Percentiles rank a stretch among this genome's conserved stretches.
Evolutionary conservation across 2,888 invertebrate species (phyloP).

Genomic region (Sepioteuthis lessoniana): DNA sequence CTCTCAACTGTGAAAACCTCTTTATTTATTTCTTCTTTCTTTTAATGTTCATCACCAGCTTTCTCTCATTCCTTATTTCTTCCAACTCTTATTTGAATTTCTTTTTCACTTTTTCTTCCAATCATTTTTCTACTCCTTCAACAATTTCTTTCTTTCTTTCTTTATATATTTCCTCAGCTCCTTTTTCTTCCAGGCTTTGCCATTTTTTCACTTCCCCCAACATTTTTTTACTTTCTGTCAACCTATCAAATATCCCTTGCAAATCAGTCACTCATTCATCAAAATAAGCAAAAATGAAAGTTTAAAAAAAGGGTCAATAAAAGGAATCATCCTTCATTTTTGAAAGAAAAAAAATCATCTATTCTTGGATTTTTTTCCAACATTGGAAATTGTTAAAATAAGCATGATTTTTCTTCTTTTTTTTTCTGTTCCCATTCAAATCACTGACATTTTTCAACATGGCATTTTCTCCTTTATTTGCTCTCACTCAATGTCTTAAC

Average conservation of each 20-base stretch:
- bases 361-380: background rate
- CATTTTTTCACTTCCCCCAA: background rate
- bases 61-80: background rate
- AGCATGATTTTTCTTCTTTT: background rate
- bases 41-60: background rate
- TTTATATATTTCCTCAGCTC: background rate
- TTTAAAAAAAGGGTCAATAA: background rate
- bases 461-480: background rate
- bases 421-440: background rate
- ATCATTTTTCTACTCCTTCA: background rate
- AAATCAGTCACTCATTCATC: background rate
- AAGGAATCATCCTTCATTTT: background rate
- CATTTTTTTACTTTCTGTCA: background rate
- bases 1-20: no score
- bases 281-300: background rate
- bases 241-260: slow-evolving; percentile 33
- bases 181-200: background rate
- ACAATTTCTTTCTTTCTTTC: background rate
- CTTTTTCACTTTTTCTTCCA: background rate
- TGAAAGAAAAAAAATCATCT: no score
- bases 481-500: background rate
- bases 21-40: background rate
- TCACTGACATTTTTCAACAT: slow-evolving; percentile 25
- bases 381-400: background rate
- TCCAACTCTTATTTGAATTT: background rate